These are phyloP conservation scores for Stenichneumon culpator DNA, from an alignment of 2,888 invertebrate species.

Conservation along the genomic window DNA sequence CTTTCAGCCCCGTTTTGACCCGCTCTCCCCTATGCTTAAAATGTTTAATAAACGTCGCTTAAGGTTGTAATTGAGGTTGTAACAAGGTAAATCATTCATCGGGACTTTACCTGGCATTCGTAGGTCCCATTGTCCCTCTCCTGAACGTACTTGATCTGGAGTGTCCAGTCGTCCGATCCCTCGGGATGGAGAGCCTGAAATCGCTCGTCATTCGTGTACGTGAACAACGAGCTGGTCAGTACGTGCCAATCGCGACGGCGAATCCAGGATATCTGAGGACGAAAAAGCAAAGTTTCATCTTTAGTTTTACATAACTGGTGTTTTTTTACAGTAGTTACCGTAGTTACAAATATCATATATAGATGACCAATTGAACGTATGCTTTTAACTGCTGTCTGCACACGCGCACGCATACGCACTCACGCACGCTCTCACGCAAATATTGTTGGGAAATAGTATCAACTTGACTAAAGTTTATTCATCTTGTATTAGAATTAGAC, in stretches of 20 bases:
- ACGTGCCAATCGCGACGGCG: slow-evolving; percentile 97
- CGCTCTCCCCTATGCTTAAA: no score
- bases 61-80: background rate
- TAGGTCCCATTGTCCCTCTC: slow-evolving; percentile 97
- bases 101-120: slow-evolving; percentile 93
- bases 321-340: no score
- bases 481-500: no score
- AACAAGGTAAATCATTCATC: slow-evolving; percentile 26
- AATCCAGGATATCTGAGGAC: slow-evolving; percentile 95
- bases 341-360: no score
- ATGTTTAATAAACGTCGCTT: no score
- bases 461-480: no score
- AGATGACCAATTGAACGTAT: no score
- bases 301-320: slow-evolving; percentile 3
- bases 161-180: slow-evolving; percentile 96
- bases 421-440: no score
- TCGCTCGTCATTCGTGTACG: slow-evolving; percentile 96
- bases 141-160: slow-evolving; percentile 97
- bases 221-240: slow-evolving; percentile 95
- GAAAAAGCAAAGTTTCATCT: slow-evolving; percentile 30
- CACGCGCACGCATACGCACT: no score
- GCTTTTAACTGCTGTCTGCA: no score
- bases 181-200: slow-evolving; percentile 93
- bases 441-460: no score
- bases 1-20: no score